Percentiles rank a stretch among this genome's conserved stretches.
phyloP scores from a whole-genome alignment of 2,888 invertebrate genomes.

The Tricholauxania praeusta region DNA sequence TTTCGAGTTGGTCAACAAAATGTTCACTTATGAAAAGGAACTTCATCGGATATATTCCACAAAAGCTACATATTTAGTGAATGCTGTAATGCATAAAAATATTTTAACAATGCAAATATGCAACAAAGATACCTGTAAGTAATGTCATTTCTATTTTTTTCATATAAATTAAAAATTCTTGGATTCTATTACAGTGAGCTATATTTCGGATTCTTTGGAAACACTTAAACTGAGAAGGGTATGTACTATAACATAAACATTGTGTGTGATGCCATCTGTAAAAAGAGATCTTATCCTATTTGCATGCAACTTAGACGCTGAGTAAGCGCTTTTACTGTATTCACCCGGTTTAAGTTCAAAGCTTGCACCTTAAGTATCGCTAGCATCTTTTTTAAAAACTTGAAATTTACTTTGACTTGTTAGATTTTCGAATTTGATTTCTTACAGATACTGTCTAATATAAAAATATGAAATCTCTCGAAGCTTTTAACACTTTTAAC shows the following conservation, averaged over 20 bases:
- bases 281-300: not conserved
- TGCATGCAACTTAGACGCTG: not conserved
- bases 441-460: no score
- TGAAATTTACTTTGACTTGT: no score
- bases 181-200: conserved; percentile 50
- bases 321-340: not conserved
- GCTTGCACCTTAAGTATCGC: no score
- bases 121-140: conserved; percentile 55
- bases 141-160: not conserved
- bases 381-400: no score
- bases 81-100: conserved; percentile 77
- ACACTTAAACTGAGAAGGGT: conserved; percentile 46
- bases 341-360: no score
- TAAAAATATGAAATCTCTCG: no score
- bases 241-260: not conserved
- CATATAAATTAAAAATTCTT: not conserved
- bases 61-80: conserved; percentile 74
- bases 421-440: no score
- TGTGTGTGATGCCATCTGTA: not conserved
- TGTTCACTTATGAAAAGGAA: conserved; percentile 80
- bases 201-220: conserved; percentile 55
- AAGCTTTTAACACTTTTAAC: no score
- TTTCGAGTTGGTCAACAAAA: conserved; percentile 78
- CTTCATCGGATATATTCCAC: conserved; percentile 81
- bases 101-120: conserved; percentile 73